Evolutionary conservation across 2,113 vertebrate species (phyloP).

Genomic region (Raphicerus campestris): DNA sequence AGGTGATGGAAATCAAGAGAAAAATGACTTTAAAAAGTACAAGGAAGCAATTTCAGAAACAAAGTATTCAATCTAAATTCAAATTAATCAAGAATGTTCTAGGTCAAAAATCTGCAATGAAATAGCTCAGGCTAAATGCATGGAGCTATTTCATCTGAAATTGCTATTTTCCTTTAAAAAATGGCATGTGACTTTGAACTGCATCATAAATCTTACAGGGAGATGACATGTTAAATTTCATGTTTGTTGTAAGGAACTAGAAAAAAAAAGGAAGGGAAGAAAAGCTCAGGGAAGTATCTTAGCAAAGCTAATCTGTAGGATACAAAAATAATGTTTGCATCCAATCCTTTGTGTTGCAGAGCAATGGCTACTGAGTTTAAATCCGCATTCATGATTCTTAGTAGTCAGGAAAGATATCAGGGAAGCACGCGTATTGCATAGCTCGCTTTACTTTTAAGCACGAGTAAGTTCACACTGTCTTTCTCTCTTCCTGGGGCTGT

Average conservation of each 20-base stretch:
- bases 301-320: not conserved
- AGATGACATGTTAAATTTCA: not conserved
- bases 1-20: not conserved
- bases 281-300: not conserved
- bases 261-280: not conserved
- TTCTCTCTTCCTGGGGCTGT: conserved; percentile 36
- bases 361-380: not conserved
- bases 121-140: not conserved
- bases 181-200: not conserved
- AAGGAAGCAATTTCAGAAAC: conserved; percentile 26
- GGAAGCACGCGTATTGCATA: not conserved
- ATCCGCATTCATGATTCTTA: not conserved
- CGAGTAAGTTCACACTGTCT: not conserved
- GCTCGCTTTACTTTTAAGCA: not conserved
- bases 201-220: not conserved
- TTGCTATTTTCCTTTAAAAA: not conserved
- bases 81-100: conserved; percentile 23
- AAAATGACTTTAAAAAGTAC: conserved; percentile 13
- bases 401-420: not conserved
- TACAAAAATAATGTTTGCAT: not conserved
- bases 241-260: not conserved
- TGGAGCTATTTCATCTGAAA: not conserved
- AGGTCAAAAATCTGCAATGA: not conserved
- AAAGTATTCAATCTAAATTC: conserved; percentile 33
- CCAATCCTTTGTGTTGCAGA: not conserved